Evolutionary conservation across 2,888 invertebrate genomes (phyloP).

Genomic region (Rhopalosiphum nymphaeae): DNA sequence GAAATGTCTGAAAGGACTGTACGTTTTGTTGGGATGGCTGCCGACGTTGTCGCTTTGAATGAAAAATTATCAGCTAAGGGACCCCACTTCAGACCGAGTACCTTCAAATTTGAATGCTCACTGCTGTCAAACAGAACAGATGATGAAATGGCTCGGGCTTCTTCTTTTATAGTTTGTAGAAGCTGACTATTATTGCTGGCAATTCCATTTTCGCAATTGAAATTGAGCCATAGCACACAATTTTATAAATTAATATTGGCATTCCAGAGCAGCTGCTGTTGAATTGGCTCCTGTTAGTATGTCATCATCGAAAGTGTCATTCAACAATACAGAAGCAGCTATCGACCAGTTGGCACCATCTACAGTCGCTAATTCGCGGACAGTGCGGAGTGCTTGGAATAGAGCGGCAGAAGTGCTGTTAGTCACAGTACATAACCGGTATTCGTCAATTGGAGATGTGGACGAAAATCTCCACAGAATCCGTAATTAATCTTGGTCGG

Average conservation of each 20-base stretch:
- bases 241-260: slow-evolving; percentile 62
- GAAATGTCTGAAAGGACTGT: not conserved
- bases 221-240: not conserved
- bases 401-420: slow-evolving; percentile 69
- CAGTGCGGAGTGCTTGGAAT: slow-evolving; percentile 67
- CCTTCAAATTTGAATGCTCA: slow-evolving; percentile 45
- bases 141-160: not conserved
- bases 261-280: slow-evolving; percentile 64
- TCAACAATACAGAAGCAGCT: slow-evolving; percentile 56
- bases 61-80: slow-evolving; percentile 64
- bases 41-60: not conserved
- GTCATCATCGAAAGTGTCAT: not conserved
- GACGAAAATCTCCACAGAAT: slow-evolving; percentile 69
- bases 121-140: not conserved
- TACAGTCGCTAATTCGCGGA: not conserved
- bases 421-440: slow-evolving; percentile 68
- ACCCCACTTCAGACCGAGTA: slow-evolving; percentile 66
- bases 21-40: not conserved
- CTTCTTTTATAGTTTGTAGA: not conserved
- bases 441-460: slow-evolving; percentile 67
- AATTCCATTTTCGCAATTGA: slow-evolving; percentile 37
- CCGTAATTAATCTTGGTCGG: slow-evolving; percentile 68
- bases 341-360: not conserved
- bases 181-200: not conserved
- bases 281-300: slow-evolving; percentile 8